Evolutionary conservation across 2,113 vertebrate species (phyloP), one percentile per base, ranked within the genome.

Genomic region (Hyaena hyaena): DNA sequence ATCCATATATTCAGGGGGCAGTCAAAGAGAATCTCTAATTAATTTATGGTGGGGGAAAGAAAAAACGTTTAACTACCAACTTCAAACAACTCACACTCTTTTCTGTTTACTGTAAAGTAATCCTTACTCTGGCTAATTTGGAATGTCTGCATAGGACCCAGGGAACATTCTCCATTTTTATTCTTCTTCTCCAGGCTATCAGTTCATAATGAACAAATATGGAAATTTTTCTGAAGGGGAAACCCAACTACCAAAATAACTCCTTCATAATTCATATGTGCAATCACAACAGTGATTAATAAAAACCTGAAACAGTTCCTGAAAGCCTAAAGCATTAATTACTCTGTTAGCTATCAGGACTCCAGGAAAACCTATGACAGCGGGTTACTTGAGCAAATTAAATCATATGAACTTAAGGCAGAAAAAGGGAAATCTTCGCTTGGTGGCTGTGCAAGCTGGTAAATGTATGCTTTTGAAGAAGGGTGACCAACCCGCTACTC

Each of bases 281-380:
- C 88, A 95, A 94, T 97, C 97, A 97, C 88, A 80, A 95, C 10
- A 5, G 88, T 96, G 97, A 98, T 97, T 93, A 97, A 97, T 90
- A 94, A 98, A 97, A 98, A 71, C 90, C 97, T 63, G 92, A 94
- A 97, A 95, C 88, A 50, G 90, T 69, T 95, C 88, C 95, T 96
- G 82, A 97, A 98, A 97, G 95, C 96, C 96, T 94, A 97, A 96
- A 98, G 97, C 97, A 88, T 90, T 96, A 81, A 98, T 98, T 97
- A 96, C 95, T 90, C 96, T 19, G 66, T 90, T 85, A 96, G 95
- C 96, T 96, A 94, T 93, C 97, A 89, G 77, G 90, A 65, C 92
- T 85, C 82, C 6, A 33, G 33, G 86, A 88, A 97, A 97, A 96
- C 97, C 96, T 85, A 53, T 28, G 97, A 95, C 97, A 88, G 85